A percentile compares a stretch with the other conserved stretches of the same genome.
Evolutionary conservation across 2,888 invertebrate species (phyloP).

Genomic region (Gortyna flavago): DNA sequence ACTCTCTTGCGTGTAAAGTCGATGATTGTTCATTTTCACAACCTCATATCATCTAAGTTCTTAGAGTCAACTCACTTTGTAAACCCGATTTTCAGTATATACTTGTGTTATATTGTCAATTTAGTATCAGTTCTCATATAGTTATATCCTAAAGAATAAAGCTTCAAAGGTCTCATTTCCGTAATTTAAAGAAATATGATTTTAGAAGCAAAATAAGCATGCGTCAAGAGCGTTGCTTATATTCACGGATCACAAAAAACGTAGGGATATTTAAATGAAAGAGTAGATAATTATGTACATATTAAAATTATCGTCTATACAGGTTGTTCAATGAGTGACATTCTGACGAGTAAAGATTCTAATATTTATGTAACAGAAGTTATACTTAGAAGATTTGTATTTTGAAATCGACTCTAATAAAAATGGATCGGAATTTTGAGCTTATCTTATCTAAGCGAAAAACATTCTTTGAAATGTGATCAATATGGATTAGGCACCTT

Average conservation of each 20-base stretch:
- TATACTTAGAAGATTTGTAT: neutral
- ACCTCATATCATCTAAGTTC: neutral
- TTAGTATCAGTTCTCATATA: neutral
- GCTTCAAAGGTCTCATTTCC: neutral
- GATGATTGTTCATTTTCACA: neutral
- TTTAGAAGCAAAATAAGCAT: neutral
- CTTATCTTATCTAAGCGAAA: too few relatives aligned
- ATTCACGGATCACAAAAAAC: neutral
- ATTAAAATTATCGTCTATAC: neutral
- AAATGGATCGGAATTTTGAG: too few relatives aligned
- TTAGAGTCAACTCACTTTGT: neutral
- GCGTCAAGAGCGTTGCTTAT: neutral
- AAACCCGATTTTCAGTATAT: neutral
- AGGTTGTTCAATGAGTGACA: neutral
- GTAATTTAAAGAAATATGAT: neutral
- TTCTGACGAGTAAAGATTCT: neutral
- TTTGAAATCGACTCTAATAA: neutral
- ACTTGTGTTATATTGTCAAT: accelerated
- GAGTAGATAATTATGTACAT: neutral
- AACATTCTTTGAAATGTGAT: neutral
- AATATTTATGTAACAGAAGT: neutral
- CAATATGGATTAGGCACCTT: neutral
- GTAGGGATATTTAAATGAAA: neutral
- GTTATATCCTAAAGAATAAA: too few relatives aligned
- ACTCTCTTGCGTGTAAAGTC: neutral